Percentiles rank a stretch among this genome's conserved stretches.
Evolutionary conservation across 2,888 invertebrate genomes (phyloP).

Genomic region (Chymomyza caudatula): DNA sequence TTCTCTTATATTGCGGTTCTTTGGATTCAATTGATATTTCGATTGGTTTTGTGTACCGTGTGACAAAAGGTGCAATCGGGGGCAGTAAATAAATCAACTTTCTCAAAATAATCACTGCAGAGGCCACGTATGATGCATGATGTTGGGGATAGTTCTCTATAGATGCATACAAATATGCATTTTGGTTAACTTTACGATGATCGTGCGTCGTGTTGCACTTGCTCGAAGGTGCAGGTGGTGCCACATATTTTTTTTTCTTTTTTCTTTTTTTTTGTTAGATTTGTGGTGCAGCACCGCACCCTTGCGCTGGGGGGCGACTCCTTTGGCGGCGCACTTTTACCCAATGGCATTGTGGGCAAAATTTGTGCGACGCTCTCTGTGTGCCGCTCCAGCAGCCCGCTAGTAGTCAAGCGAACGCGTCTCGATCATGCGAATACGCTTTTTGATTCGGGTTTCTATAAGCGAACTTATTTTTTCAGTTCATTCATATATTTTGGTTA

Average conservation of each 20-base stretch:
- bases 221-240: neutral
- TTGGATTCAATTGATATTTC: slow-evolving; percentile 9
- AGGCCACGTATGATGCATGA: slow-evolving; percentile 77
- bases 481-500: slow-evolving; percentile 30
- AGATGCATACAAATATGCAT: slow-evolving; percentile 14
- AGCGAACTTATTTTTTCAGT: slow-evolving; percentile 2
- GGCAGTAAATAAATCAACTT: slow-evolving; percentile 23
- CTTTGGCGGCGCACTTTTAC: slow-evolving; percentile 36
- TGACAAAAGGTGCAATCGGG: neutral
- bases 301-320: slow-evolving; percentile 2
- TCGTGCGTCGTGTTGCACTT: slow-evolving; percentile 41
- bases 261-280: slow-evolving; percentile 4
- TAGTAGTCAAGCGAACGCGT: slow-evolving; percentile 37
- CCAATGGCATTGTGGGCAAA: slow-evolving; percentile 51
- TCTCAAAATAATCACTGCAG: slow-evolving; percentile 62
- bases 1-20: slow-evolving; percentile 6
- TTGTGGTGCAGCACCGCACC: slow-evolving; percentile 12
- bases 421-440: slow-evolving; percentile 6
- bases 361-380: slow-evolving; percentile 34
- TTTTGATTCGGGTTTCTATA: neutral
- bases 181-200: slow-evolving; percentile 30
- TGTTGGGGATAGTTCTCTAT: slow-evolving; percentile 75
- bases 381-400: slow-evolving; percentile 6
- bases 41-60: slow-evolving; percentile 9
- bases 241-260: slow-evolving; percentile 12